phyloP scores from a whole-genome alignment of 1,140 invertebrate genomes.

The Temnothorax curvispinosus region DNA sequence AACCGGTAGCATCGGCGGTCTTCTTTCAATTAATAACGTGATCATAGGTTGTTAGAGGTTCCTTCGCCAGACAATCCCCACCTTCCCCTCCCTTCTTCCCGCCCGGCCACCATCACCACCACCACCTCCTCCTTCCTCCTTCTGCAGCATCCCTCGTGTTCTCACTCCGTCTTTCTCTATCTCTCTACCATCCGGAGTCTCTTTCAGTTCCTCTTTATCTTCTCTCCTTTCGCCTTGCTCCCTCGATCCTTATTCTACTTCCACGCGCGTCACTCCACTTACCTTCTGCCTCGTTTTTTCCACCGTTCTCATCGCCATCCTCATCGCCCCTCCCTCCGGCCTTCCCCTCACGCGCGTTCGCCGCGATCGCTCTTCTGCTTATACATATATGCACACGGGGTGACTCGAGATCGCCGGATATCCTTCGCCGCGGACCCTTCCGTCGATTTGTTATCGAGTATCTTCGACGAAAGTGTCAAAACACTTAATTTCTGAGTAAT shows the following conservation, averaged over 20 bases:
- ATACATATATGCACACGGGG: slow-evolving; percentile 43
- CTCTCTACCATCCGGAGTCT: slow-evolving; percentile 36
- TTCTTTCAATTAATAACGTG: slow-evolving; percentile 85
- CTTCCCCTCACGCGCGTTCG: background rate
- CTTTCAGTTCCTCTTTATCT: slow-evolving; percentile 54
- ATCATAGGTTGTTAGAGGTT: slow-evolving; percentile 83
- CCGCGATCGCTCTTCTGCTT: slow-evolving; percentile 49
- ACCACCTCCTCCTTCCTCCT: slow-evolving; percentile 15
- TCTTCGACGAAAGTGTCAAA: background rate
- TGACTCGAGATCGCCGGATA: slow-evolving; percentile 23
- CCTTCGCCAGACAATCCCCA: slow-evolving; percentile 76
- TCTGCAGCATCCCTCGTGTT: slow-evolving; percentile 24
- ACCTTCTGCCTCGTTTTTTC: slow-evolving; percentile 69
- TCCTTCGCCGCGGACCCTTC: background rate
- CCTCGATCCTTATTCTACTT: slow-evolving; percentile 70
- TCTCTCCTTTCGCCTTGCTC: slow-evolving; percentile 63
- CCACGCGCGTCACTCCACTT: slow-evolving; percentile 72
- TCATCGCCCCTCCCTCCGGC: slow-evolving; percentile 7
- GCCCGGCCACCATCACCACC: background rate
- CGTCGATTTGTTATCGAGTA: background rate
- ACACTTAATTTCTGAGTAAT: background rate
- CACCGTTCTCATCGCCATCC: slow-evolving; percentile 65
- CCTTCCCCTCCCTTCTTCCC: slow-evolving; percentile 29
- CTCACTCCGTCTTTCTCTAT: slow-evolving; percentile 9
- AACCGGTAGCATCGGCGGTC: slow-evolving; percentile 82